A percentile compares a stretch with the other conserved stretches of the same genome.
Conservation (phyloP, 2,888 invertebrate species). For the Volucella zonaria region DNA sequence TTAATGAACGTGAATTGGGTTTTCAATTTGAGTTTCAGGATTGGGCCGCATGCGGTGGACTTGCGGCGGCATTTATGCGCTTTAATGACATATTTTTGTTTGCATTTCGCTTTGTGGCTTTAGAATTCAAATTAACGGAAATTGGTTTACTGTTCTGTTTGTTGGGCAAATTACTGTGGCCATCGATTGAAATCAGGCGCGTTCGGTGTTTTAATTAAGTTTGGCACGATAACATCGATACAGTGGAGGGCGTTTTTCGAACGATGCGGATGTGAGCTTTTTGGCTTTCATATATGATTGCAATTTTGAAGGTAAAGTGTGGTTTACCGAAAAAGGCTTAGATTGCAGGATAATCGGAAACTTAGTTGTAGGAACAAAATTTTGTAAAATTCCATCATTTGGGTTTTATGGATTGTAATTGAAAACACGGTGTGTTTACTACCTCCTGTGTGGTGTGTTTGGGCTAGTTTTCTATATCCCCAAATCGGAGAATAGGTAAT, state of each 20-base stretch:
- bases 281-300: too few relatives aligned
- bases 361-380: too few relatives aligned
- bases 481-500: too few relatives aligned
- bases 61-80: slow-evolving; percentile 46
- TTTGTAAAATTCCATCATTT: too few relatives aligned
- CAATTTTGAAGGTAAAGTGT: too few relatives aligned
- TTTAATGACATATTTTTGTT: slow-evolving; percentile 66
- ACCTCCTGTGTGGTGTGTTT: too few relatives aligned
- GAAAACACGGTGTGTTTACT: too few relatives aligned
- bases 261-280: too few relatives aligned
- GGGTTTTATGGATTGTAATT: too few relatives aligned
- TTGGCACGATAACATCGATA: neutral
- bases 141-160: slow-evolving; percentile 52
- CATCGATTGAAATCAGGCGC: slow-evolving; percentile 23
- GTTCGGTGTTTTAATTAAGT: slow-evolving; percentile 52
- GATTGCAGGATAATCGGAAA: too few relatives aligned
- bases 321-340: too few relatives aligned
- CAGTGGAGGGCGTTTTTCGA: neutral
- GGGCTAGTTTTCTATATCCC: too few relatives aligned
- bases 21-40: slow-evolving; percentile 32
- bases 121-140: slow-evolving; percentile 56
- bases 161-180: slow-evolving; percentile 49
- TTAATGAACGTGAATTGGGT: slow-evolving; percentile 46
- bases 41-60: slow-evolving; percentile 8
- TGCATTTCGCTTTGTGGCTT: slow-evolving; percentile 49